phyloP scores from a whole-genome alignment of 92 coral and sea anemone species.

The Blastomussa wellsi region DNA sequence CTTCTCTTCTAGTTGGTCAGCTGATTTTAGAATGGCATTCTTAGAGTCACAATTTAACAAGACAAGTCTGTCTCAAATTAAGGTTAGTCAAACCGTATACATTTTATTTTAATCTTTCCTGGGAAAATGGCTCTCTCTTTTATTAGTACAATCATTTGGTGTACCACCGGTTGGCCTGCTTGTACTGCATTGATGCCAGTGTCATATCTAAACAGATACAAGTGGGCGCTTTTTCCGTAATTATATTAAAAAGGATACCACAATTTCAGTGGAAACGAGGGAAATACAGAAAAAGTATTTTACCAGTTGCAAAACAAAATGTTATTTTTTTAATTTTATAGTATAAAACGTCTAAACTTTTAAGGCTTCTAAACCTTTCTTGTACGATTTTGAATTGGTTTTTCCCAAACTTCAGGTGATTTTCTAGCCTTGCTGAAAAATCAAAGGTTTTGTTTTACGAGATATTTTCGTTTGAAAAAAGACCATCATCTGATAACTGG shows the following conservation, averaged over 20 bases:
- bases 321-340: neutral
- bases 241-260: neutral
- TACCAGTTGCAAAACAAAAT: no score
- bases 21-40: slow-evolving; percentile 14
- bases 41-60: slow-evolving; percentile 47
- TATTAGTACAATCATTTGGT: neutral
- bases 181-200: slow-evolving; percentile 26
- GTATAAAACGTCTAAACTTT: neutral
- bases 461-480: no score
- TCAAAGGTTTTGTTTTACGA: neutral
- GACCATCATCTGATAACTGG: neutral
- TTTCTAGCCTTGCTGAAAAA: neutral
- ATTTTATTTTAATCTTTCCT: neutral
- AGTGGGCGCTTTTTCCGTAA: neutral
- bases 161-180: slow-evolving; percentile 39
- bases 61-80: slow-evolving; percentile 43
- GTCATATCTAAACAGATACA: slow-evolving; percentile 22
- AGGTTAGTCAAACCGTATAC: neutral
- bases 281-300: neutral
- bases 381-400: neutral
- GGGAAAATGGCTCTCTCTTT: neutral
- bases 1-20: neutral
- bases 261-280: neutral
- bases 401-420: neutral
- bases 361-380: neutral